These are phyloP conservation scores for Lasioglossum zephyrum DNA, from an alignment of 2,888 invertebrate genomes.

Conservation along the genomic window DNA sequence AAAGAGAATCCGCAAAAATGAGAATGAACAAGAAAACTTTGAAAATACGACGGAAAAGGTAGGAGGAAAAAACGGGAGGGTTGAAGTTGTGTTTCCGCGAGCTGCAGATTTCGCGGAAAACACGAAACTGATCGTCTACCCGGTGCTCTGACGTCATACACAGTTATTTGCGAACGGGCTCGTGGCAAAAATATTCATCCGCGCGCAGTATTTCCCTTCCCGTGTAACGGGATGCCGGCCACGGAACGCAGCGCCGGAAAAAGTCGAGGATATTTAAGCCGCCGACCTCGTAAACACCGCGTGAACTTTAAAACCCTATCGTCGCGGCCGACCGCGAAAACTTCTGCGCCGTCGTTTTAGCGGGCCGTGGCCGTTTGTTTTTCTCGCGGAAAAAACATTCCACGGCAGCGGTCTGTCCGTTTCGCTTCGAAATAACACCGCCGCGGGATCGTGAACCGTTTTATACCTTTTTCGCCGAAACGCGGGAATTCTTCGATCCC, in stretches of 20 bases:
- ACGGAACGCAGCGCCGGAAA: not conserved
- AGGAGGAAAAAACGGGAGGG: not conserved
- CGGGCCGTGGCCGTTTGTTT: slow-evolving; percentile 15
- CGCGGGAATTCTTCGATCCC: not conserved
- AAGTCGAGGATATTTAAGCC: slow-evolving; percentile 36
- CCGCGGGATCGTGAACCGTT: not conserved
- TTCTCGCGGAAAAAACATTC: not conserved
- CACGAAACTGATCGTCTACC: slow-evolving; percentile 36
- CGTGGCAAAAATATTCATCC: slow-evolving; percentile 59
- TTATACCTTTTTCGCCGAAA: not conserved
- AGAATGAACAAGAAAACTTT: not conserved
- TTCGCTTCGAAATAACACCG: not conserved
- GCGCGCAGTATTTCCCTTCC: slow-evolving; percentile 15
- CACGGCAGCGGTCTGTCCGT: not conserved
- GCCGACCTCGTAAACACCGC: slow-evolving; percentile 16
- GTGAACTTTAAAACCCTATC: slow-evolving; percentile 33
- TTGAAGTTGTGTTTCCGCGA: not conserved
- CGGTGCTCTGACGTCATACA: slow-evolving; percentile 55
- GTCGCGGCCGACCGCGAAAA: slow-evolving; percentile 11
- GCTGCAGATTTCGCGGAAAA: slow-evolving; percentile 17
- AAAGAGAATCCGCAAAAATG: not conserved
- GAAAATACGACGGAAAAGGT: not conserved
- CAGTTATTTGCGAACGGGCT: slow-evolving; percentile 55
- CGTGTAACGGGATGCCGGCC: not conserved
- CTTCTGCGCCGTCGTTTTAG: slow-evolving; percentile 10